Percentiles rank a stretch among this genome's conserved stretches.
Evolutionary conservation across 2,888 invertebrate species (phyloP).

Genomic region (Erynnis tages): DNA sequence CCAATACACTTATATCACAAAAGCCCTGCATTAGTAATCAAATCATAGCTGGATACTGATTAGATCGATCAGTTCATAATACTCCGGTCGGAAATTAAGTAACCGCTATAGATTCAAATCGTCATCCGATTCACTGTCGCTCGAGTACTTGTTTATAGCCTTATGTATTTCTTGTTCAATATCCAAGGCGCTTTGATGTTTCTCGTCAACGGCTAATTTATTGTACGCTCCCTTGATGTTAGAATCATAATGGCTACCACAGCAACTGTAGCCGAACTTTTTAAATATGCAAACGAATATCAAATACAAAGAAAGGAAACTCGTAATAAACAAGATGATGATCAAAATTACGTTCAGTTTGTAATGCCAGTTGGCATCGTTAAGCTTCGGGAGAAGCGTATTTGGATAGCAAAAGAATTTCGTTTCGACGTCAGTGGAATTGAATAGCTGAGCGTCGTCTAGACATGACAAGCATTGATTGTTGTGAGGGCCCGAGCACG

Average conservation of each 20-base stretch:
- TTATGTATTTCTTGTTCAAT: constrained; percentile 70
- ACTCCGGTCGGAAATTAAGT: constrained; percentile 49
- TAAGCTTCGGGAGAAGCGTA: constrained; percentile 64
- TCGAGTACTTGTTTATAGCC: constrained; percentile 60
- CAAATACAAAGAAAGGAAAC: constrained; percentile 51
- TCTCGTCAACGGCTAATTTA: constrained; percentile 66
- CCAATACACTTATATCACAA: constrained; percentile 53
- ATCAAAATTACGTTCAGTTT: constrained; percentile 65
- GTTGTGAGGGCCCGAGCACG: constrained; percentile 85
- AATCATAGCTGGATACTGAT: constrained; percentile 30
- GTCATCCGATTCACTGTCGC: constrained; percentile 69
- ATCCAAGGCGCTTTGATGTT: constrained; percentile 61
- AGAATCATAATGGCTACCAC: constrained; percentile 53
- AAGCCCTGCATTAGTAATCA: constrained; percentile 52
- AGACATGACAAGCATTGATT: constrained; percentile 86
- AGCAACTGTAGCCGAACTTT: constrained; percentile 45
- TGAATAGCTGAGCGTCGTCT: constrained; percentile 82
- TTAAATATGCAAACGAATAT: constrained; percentile 50
- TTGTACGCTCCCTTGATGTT: constrained; percentile 64
- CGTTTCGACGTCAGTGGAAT: constrained; percentile 60
- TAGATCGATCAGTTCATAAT: constrained; percentile 55
- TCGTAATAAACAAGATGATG: constrained; percentile 55
- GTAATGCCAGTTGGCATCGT: constrained; percentile 69
- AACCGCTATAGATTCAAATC: constrained; percentile 67
- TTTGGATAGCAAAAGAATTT: constrained; percentile 77